Evolutionary conservation across 2,113 vertebrate genomes (phyloP), one percentile per base, ranked within the genome.

Genomic region (Alethe castanea): DNA sequence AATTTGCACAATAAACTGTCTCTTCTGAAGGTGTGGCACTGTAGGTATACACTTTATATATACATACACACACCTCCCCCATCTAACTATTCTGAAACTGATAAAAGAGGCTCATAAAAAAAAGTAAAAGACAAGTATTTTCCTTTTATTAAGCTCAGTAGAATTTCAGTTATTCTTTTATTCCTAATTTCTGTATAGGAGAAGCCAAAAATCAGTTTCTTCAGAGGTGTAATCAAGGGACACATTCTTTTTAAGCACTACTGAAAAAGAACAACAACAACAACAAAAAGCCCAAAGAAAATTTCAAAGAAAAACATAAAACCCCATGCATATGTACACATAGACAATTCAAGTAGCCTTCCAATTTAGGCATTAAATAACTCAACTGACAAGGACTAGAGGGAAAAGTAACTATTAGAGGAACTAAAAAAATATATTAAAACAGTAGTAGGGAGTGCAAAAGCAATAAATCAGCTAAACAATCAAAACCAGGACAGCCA

Each of bases 11-110:
- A 36, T 12, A 40, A 64, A n/a, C 22, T 40, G 20, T 4, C 31
- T 88, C n/a, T 56, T 44, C 23, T 52, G 4, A 78, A 69, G 61
- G 19, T 0, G 0, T 24, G 6, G 24, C 11, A 64, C 14, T n/a
- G 14, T 9, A 28, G 12, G 7, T 9, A 36, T 23, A 16, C 22
- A 38, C 28, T n/a, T 42, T 8, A 11, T 8, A n/a, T 1, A 23
- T 0, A 31, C 1, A 28, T 5, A 65, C 3, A 56, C 28, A 48
- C 9, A 24, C 23, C 31, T 29, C 18, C 18, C 26, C 29, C 36
- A 61, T 33, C 10, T 36, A 48, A 16, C 11, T 20, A 5, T 10
- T 82, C 35, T 40, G 31, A 72, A 87, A 47, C 15, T 14, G 24
- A 78, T 33, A 28, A 35, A 78, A 79, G 9, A 48, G 5, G 9